A percentile compares a stretch with the other conserved stretches of the same genome.
These are phyloP conservation scores for Huso huso DNA, from an alignment of 2,797 vertebrate species.

Conservation along the genomic window DNA sequence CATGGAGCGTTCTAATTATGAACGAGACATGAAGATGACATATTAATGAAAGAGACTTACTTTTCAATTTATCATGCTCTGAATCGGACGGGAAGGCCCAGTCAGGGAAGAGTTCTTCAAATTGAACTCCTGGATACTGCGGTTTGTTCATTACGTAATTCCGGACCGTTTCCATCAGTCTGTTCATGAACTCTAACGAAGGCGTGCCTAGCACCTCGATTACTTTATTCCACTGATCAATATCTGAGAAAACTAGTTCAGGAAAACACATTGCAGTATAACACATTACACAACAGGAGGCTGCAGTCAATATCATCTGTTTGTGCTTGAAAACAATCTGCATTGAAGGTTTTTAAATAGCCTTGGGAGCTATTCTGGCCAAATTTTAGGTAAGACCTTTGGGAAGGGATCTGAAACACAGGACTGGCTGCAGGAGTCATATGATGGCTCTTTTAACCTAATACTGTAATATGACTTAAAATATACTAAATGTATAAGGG, in stretches of 20 bases:
- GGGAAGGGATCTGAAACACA: too few species aligned
- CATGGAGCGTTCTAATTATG: too few species aligned
- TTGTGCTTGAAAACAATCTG: not conserved
- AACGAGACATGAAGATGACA: too few species aligned
- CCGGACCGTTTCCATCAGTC: constrained; percentile 91
- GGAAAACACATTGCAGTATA: constrained; percentile 44
- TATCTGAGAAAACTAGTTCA: constrained; percentile 71
- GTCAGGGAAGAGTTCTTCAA: constrained; percentile 88
- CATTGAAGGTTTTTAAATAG: not conserved
- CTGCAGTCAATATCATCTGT: not conserved
- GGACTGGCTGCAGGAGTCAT: too few species aligned
- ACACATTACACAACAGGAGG: too few species aligned
- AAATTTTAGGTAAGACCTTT: too few species aligned
- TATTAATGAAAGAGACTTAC: constrained; percentile 53
- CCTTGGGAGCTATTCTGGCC: too few species aligned
- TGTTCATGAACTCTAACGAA: constrained; percentile 90
- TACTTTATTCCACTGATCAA: constrained; percentile 98
- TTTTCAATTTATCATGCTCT: constrained; percentile 90
- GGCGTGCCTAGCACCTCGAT: constrained; percentile 94
- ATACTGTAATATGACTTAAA: too few species aligned
- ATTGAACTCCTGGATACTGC: constrained; percentile 87
- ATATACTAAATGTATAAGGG: too few species aligned
- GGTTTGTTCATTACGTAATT: constrained; percentile 98
- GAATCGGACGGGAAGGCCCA: constrained; percentile 94
- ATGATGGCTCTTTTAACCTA: too few species aligned